Evolutionary conservation across 2,797 vertebrate species (phyloP).

Genomic region (Denticeps clupeoides): DNA sequence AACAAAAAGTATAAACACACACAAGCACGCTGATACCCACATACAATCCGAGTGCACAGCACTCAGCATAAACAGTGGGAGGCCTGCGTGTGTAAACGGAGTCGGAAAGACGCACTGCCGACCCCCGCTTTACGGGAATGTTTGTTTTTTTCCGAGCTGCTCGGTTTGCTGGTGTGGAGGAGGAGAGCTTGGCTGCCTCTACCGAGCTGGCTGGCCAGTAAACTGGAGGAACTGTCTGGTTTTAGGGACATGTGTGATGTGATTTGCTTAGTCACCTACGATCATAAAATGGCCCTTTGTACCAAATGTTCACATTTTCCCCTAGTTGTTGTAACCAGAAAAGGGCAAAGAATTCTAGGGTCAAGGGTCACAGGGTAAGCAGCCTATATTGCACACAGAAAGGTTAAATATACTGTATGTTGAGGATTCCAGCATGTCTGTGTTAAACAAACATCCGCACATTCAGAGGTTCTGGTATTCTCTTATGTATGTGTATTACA

Average conservation of each 20-base stretch:
- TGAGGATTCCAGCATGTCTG: constrained; percentile 53
- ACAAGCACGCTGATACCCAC: constrained; percentile 8
- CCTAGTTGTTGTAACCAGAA: no score
- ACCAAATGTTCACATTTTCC: no score
- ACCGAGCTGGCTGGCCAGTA: no score
- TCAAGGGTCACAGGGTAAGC: constrained; percentile 48
- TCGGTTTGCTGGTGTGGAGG: constrained; percentile 24
- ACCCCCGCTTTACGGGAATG: constrained; percentile 12
- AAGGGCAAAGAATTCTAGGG: constrained; percentile 39
- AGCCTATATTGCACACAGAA: constrained; percentile 46
- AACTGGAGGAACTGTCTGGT: no score
- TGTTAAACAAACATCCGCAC: constrained; percentile 48
- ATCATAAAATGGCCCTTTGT: no score
- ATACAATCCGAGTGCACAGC: no score
- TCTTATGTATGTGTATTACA: no score
- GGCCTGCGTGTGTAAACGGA: constrained; percentile 10
- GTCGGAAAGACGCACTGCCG: constrained; percentile 5
- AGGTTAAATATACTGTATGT: constrained; percentile 55
- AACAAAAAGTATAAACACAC: constrained; percentile 12
- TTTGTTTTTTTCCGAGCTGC: constrained; percentile 30
- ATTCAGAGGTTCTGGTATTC: no score
- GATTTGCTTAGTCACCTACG: no score
- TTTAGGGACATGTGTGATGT: no score
- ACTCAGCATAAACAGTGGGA: constrained; percentile 16
- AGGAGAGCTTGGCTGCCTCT: no score